Percentiles rank a stretch among this genome's conserved stretches.
Evolutionary conservation across 2,888 invertebrate species (phyloP).

Genomic region (Phorcus lineatus): DNA sequence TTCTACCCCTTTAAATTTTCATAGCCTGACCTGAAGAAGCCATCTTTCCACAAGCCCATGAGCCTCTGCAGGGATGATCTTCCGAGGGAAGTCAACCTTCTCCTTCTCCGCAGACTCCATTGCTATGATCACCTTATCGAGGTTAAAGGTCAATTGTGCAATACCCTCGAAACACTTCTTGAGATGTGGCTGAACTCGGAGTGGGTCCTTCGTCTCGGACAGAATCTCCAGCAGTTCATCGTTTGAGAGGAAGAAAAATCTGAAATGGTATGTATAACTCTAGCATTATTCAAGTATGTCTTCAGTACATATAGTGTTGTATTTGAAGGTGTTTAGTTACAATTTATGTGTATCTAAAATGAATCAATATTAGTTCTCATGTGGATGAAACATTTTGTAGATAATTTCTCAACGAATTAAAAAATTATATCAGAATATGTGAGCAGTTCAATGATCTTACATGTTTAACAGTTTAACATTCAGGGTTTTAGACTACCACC

Average conservation of each 20-base stretch:
- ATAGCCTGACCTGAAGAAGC: constrained; percentile 73
- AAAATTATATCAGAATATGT: no score
- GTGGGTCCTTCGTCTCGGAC: constrained; percentile 75
- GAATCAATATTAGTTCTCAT: no score
- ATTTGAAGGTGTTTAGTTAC: no score
- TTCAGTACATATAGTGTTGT: no score
- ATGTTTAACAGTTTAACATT: no score
- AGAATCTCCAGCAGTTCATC: constrained; percentile 75
- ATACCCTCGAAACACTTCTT: constrained; percentile 76
- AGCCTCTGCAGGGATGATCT: constrained; percentile 71
- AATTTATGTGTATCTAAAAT: no score
- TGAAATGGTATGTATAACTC: constrained; percentile 32
- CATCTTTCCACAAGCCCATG: constrained; percentile 74
- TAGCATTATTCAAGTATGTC: no score
- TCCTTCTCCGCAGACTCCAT: constrained; percentile 76
- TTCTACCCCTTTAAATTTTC: no score
- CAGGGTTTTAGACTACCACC: no score
- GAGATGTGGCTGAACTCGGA: constrained; percentile 75
- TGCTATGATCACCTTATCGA: constrained; percentile 70
- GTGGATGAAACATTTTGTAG: no score
- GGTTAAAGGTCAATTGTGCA: constrained; percentile 68
- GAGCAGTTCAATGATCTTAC: no score
- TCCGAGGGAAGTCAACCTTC: constrained; percentile 65
- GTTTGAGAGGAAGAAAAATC: constrained; percentile 75
- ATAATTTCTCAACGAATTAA: no score